phyloP scores from a whole-genome alignment of 1,140 invertebrate species.

The Ostrea denselamellosa region DNA sequence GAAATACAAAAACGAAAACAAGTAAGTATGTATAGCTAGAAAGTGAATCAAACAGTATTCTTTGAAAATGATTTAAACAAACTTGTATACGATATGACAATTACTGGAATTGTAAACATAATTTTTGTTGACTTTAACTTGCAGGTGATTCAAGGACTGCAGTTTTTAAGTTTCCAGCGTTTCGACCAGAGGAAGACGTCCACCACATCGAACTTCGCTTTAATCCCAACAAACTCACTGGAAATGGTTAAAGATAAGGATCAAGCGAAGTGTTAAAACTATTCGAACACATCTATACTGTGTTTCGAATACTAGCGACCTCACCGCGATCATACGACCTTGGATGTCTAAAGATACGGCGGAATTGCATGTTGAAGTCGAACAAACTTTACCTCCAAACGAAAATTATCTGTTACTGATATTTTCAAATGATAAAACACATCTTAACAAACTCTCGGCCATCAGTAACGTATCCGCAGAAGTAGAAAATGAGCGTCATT shows the following conservation, averaged over 20 bases:
- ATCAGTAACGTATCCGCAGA: neutral
- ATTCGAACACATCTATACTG: neutral
- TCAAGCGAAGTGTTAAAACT: neutral
- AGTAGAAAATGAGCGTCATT: neutral
- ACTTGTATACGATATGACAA: too few species aligned
- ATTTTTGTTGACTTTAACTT: too few species aligned
- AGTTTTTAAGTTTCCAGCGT: too few species aligned
- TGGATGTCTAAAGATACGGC: neutral
- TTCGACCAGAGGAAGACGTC: too few species aligned
- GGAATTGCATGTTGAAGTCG: neutral
- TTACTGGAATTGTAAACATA: too few species aligned
- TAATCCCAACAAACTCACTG: too few species aligned
- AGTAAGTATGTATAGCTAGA: too few species aligned
- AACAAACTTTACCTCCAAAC: neutral
- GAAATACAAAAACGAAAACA: too few species aligned
- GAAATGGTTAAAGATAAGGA: neutral
- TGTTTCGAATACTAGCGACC: neutral
- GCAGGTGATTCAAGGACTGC: too few species aligned
- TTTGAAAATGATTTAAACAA: too few species aligned
- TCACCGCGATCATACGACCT: neutral
- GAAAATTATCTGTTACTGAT: neutral
- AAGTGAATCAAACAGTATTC: too few species aligned
- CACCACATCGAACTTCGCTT: too few species aligned
- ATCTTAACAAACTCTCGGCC: neutral
- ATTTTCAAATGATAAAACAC: constrained; percentile 8